Conservation (phyloP, 2,888 invertebrate genomes). For the Polymixis flavicincta region DNA sequence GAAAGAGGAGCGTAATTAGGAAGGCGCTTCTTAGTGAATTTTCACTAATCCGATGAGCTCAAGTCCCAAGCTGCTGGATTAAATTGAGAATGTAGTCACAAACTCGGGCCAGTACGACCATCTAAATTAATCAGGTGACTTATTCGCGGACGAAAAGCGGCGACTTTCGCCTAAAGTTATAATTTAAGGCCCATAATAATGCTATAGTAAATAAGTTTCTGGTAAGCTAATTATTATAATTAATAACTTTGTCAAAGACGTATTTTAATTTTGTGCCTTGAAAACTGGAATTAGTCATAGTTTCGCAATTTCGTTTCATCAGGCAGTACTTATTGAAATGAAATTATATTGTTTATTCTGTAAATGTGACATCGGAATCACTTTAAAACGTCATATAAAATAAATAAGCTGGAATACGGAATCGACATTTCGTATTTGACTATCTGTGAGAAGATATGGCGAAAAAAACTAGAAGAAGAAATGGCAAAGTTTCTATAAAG, state of each 20-base stretch:
- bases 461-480: too few relatives aligned
- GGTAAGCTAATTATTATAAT: conserved; percentile 12
- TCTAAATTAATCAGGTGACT: conserved; percentile 77
- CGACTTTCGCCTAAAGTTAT: conserved; percentile 36
- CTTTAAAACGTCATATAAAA: too few relatives aligned
- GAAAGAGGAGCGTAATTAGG: conserved; percentile 69
- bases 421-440: too few relatives aligned
- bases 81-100: conserved; percentile 59
- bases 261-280: background rate
- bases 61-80: conserved; percentile 61
- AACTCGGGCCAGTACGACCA: conserved; percentile 68
- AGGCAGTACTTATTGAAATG: too few relatives aligned
- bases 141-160: conserved; percentile 60
- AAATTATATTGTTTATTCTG: too few relatives aligned
- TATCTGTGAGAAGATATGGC: too few relatives aligned
- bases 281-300: background rate
- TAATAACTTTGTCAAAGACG: background rate
- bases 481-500: too few relatives aligned
- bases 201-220: background rate
- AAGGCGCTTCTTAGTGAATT: conserved; percentile 69
- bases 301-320: background rate
- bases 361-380: too few relatives aligned
- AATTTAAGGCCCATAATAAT: conserved; percentile 46
- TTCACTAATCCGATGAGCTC: conserved; percentile 63
- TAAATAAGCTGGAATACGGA: too few relatives aligned